Evolutionary conservation across 2,797 vertebrate species (phyloP).

Genomic region (Glyptemys insculpta): DNA sequence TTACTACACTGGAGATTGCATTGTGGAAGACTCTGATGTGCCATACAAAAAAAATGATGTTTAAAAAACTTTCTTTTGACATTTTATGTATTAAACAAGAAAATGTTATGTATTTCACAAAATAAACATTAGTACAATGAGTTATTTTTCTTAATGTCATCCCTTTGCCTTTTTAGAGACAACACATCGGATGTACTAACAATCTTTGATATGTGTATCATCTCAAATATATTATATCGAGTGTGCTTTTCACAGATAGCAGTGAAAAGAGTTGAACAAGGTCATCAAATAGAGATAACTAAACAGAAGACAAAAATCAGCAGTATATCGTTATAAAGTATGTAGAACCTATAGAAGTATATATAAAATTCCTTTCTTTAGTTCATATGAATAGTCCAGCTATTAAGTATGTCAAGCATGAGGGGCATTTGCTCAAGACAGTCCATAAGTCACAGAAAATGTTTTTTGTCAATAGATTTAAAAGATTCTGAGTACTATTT

Average conservation of each 20-base stretch:
- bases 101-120: background rate
- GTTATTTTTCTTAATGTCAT: background rate
- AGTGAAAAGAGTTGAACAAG: background rate
- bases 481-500: background rate
- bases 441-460: background rate
- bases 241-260: background rate
- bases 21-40: background rate
- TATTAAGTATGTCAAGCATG: constrained; percentile 44
- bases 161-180: background rate
- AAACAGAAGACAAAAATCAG: background rate
- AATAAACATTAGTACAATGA: background rate
- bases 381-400: background rate
- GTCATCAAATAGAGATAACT: background rate
- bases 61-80: background rate
- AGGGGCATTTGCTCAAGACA: constrained; percentile 25
- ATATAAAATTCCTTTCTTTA: constrained; percentile 52
- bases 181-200: background rate
- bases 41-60: background rate
- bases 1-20: background rate
- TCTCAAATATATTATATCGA: background rate
- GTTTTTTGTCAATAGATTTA: background rate
- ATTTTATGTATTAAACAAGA: background rate
- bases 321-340: background rate
- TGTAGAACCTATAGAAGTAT: background rate
- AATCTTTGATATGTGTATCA: too few relatives aligned